Base-by-base conservation (phyloP, 92 coral and sea anemone species). In the Porites divaricata region DNA sequence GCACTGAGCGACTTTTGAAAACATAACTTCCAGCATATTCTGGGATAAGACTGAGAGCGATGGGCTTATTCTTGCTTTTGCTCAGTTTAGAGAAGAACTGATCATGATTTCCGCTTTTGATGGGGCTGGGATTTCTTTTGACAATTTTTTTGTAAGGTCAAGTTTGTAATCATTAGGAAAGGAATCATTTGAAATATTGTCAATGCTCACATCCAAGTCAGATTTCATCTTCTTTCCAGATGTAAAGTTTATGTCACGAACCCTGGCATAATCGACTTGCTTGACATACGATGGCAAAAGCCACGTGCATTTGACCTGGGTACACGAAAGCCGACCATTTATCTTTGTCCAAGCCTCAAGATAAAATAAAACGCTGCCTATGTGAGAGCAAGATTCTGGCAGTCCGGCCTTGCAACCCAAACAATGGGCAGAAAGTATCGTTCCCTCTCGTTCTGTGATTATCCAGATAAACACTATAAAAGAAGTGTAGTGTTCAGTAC, bases 141-240 rank as follows among this genome's bases (percentile, higher is more conserved):
- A 26, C 22, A 70, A 24, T 14, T 64, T 83, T 49, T 8, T 45
- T 22, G 59, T 12, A 24, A 35, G 9, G 52, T 85, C 85, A 11
- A 59, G 13, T 59, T 59, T 59, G 22, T 17, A 9, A 25, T 70
- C 52, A 2, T 4, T 11, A n/a, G 70, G 70, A 13, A 2, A 6
- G 70, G 23, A 65, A 23, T 19, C 70, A 65, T 83, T 62, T 20
- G 83, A 81, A 26, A 76, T 50, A 62, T 54, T 67, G 9, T 74
- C 76, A 53, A 76, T 85, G 3, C 28, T 77, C 9, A 17, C 14
- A 67, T 91, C 95, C 12, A 91, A 51, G 23, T 91, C 88, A 28
- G n/a, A 1, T 68, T 85, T 91, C 85, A 91, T 28, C 64, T 84
- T 91, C 59, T 57, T 85, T 45, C 92, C 92, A 1, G 95, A 91